Evolutionary conservation across 1,140 invertebrate genomes (phyloP).

Genomic region (Matsumurasca onukii): DNA sequence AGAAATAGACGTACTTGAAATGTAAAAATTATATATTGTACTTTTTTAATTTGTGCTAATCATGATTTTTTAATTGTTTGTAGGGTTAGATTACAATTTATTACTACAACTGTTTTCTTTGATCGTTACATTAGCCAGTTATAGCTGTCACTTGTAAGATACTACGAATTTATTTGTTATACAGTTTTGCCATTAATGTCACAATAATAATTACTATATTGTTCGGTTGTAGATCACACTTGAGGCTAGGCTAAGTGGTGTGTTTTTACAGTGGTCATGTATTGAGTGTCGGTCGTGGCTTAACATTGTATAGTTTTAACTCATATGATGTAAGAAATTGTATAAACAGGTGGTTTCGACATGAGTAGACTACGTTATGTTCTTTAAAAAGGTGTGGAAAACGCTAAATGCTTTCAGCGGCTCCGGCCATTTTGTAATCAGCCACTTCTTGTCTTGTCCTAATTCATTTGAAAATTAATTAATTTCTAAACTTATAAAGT

Average conservation of each 20-base stretch:
- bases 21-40: constrained; percentile 23
- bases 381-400: not conserved
- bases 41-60: constrained; percentile 14
- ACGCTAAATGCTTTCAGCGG: no score
- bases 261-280: constrained; percentile 7
- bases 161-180: constrained; percentile 6
- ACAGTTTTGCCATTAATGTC: constrained; percentile 7
- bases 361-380: not conserved
- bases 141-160: constrained; percentile 6
- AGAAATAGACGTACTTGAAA: not conserved
- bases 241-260: not conserved
- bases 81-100: not conserved
- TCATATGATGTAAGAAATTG: constrained; percentile 7
- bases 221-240: not conserved
- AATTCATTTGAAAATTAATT: not conserved
- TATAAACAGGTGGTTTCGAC: constrained; percentile 2
- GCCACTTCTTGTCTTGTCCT: constrained; percentile 19
- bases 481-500: not conserved
- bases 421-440: constrained; percentile 22
- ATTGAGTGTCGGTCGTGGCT: constrained; percentile 17
- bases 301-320: constrained; percentile 23
- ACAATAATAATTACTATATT: not conserved
- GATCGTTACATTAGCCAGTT: not conserved
- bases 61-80: constrained; percentile 11
- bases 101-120: constrained; percentile 14